These are phyloP conservation scores for Coreoperca whiteheadi DNA, from an alignment of 2,113 vertebrate genomes.

Conservation along the genomic window DNA sequence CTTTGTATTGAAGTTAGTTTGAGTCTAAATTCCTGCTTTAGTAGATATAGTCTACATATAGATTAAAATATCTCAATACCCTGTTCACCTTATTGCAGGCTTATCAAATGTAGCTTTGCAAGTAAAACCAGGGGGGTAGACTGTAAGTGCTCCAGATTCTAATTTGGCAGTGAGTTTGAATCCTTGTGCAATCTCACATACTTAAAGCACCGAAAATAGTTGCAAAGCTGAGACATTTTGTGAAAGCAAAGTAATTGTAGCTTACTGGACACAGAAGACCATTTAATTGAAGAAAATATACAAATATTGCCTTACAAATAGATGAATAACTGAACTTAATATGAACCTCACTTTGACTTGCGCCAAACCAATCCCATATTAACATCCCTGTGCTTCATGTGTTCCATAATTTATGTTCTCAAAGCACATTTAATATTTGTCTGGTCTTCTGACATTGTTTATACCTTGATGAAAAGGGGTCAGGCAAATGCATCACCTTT, in stretches of 20 bases:
- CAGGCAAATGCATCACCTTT: neutral
- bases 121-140: neutral
- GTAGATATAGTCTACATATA: neutral
- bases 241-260: slow-evolving; percentile 14
- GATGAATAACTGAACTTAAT: slow-evolving; percentile 50
- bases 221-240: too few relatives aligned
- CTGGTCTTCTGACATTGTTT: slow-evolving; percentile 10
- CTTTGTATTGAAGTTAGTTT: neutral
- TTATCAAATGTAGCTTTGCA: neutral
- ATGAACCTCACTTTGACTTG: slow-evolving; percentile 46
- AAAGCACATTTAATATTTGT: slow-evolving; percentile 13
- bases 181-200: neutral
- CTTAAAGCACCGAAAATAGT: too few relatives aligned
- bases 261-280: slow-evolving; percentile 1
- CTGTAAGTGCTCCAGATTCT: neutral
- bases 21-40: neutral
- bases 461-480: slow-evolving; percentile 8
- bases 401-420: slow-evolving; percentile 46
- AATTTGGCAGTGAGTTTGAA: slow-evolving; percentile 10
- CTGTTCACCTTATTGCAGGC: neutral
- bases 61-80: neutral
- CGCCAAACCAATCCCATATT: slow-evolving; percentile 21
- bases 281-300: slow-evolving; percentile 24
- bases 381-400: slow-evolving; percentile 32
- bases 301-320: slow-evolving; percentile 12